Evolutionary conservation across 2,888 invertebrate genomes (phyloP).

Genomic region (Meandrusa payeni): DNA sequence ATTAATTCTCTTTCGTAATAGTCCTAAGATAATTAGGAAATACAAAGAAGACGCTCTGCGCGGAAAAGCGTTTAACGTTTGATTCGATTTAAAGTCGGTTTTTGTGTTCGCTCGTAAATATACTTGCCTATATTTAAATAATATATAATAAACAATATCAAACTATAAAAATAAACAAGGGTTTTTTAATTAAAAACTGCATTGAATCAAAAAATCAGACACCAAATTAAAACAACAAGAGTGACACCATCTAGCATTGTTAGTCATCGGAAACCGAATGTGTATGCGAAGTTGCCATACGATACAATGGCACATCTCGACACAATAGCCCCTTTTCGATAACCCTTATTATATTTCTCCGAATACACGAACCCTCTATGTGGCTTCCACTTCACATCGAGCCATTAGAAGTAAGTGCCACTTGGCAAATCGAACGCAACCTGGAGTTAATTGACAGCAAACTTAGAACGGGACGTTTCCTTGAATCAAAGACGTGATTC

Average conservation of each 20-base stretch:
- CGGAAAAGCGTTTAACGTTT: too few species aligned
- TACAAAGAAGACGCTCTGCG: too few species aligned
- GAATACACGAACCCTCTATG: slow-evolving; percentile 27
- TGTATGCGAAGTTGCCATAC: slow-evolving; percentile 8
- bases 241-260: slow-evolving; percentile 1
- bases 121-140: too few species aligned
- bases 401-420: slow-evolving; percentile 61
- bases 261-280: slow-evolving; percentile 2
- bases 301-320: slow-evolving; percentile 20
- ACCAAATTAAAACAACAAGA: too few species aligned
- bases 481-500: slow-evolving; percentile 5
- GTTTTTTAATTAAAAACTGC: too few species aligned
- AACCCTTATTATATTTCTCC: slow-evolving; percentile 25
- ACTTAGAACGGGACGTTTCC: slow-evolving; percentile 47
- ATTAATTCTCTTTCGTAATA: too few species aligned
- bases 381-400: slow-evolving; percentile 34
- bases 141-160: too few species aligned
- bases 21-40: too few species aligned
- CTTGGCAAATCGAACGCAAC: slow-evolving; percentile 60
- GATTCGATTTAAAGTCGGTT: too few species aligned
- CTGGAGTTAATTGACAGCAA: slow-evolving; percentile 66
- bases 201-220: too few species aligned
- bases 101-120: too few species aligned
- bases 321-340: slow-evolving; percentile 24
- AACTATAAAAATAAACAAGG: too few species aligned